Conservation (phyloP, 2,888 invertebrate species). For the Harpagoxenus sublaevis region DNA sequence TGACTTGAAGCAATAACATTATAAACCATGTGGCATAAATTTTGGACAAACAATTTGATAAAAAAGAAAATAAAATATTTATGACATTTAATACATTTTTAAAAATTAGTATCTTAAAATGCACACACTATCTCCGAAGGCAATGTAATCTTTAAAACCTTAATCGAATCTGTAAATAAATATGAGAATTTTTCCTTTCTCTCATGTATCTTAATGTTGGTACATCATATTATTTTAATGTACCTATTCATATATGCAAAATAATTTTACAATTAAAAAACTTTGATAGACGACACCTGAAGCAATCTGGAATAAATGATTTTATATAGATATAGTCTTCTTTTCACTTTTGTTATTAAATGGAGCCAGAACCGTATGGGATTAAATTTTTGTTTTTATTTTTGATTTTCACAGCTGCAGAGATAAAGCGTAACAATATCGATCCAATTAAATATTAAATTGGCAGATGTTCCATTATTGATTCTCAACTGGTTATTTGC, state of each 20-base stretch:
- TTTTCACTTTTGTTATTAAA: neutral
- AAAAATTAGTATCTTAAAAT: neutral
- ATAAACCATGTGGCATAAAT: neutral
- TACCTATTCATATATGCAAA: neutral
- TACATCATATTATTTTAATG: neutral
- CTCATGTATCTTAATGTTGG: neutral
- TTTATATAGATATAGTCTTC: neutral
- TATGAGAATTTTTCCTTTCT: neutral
- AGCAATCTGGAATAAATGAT: neutral
- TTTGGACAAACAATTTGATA: neutral
- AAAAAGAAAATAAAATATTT: neutral
- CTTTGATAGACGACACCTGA: neutral
- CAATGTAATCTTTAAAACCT: neutral
- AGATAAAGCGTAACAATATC: neutral
- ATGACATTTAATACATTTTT: neutral
- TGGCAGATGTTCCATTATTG: neutral
- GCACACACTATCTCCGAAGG: neutral
- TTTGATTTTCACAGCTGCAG: neutral
- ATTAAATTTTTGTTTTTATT: neutral
- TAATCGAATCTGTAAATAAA: slow-evolving; percentile 4
- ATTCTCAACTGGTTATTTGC: neutral
- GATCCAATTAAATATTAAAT: slow-evolving; percentile 4
- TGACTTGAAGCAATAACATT: neutral
- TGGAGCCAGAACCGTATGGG: no score
- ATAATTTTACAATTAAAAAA: neutral